A percentile compares a stretch with the other conserved stretches of the same genome.
Evolutionary conservation across 2,113 vertebrate species (phyloP).

Genomic region (Lasiurus borealis): DNA sequence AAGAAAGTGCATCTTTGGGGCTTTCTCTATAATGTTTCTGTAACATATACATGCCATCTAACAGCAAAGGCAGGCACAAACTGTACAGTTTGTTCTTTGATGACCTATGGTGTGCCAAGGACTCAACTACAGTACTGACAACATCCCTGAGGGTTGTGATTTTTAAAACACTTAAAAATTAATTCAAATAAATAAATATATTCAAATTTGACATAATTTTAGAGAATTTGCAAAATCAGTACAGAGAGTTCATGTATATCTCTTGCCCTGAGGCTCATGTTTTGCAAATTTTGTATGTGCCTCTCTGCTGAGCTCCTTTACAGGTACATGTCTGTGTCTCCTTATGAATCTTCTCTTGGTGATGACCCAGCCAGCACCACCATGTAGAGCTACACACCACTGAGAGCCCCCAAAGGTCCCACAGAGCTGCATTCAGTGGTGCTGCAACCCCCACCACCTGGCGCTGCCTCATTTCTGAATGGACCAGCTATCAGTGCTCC

Average conservation of each 20-base stretch:
- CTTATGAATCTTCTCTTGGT: not conserved
- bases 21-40: not conserved
- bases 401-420: not conserved
- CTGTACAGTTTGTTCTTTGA: not conserved
- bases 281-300: not conserved
- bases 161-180: not conserved
- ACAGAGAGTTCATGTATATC: not conserved
- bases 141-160: not conserved
- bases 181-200: conserved; percentile 4
- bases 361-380: not conserved
- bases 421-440: not conserved
- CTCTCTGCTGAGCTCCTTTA: not conserved
- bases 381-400: not conserved
- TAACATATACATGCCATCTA: not conserved
- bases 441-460: accelerated
- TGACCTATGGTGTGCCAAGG: not conserved
- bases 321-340: accelerated
- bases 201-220: not conserved
- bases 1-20: not conserved
- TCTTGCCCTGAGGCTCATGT: not conserved
- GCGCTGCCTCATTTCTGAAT: not conserved
- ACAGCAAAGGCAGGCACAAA: not conserved
- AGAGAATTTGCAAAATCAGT: not conserved
- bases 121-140: not conserved
- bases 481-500: not conserved